Evolutionary conservation across 2,888 invertebrate species (phyloP), one percentile per base, ranked within the genome.

Genomic region (Frankliniella intonsa): DNA sequence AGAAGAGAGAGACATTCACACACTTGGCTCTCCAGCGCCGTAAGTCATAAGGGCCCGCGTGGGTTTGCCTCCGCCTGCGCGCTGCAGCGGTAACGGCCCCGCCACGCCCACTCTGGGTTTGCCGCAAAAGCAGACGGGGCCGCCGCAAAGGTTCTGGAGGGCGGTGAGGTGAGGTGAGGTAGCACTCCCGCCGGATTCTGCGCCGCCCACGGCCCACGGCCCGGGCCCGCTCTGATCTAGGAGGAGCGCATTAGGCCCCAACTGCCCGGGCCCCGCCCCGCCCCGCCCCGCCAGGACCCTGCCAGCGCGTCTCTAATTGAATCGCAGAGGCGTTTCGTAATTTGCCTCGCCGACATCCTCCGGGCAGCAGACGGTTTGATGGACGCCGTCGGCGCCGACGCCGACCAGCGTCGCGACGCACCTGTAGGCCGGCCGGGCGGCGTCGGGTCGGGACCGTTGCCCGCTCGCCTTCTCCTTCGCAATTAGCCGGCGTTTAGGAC

Each of bases 401-500:
- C 14, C 55, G 55, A 55, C 7, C 14, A 55, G 55, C 55, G 12
- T 38, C 38, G 38, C 38, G 62, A 17, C 19, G 19, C 62, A 62
- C 62, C 62, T 62, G 62, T 62, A 62, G 38, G 38, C 5, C 38
- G 38, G 62, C 19, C 62, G 17, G 62, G 12, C 7, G 62, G n/a
- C 62, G 55, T 55, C 55, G 69, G 25, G 25, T 11, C 17, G 22
- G 8, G 11, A 22, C 69, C 11, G 69, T 3, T n/a, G 65, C 69
- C 69, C 12, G 5, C 25, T 22, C 22, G 22, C 22, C 65, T 22
- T 11, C 25, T 76, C 25, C 12, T 25, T 76, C 22, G 69, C 69
- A 76, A 76, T 76, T 76, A 76, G 69, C 69, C 19, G 17, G 69
- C 69, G 69, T 69, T 22, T 65, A 17, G 65, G 65, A 17, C 65